Conservation (phyloP, 2,797 vertebrate genomes). For the Typhlichthys subterraneus region DNA sequence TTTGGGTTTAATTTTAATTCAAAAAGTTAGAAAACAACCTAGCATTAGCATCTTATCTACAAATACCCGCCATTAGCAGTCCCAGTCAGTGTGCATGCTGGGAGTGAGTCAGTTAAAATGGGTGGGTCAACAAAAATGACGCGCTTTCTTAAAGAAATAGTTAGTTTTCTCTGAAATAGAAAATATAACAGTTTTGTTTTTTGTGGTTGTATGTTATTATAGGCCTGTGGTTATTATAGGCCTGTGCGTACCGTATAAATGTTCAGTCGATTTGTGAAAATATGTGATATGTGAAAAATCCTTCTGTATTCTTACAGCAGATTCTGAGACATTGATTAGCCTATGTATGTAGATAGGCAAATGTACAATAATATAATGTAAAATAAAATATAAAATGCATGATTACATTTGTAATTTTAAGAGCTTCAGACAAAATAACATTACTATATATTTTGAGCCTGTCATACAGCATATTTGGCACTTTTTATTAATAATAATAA, state of each 20-base stretch:
- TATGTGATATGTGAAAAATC: too few species aligned
- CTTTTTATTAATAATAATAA: neutral
- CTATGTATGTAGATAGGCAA: neutral
- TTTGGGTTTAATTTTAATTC: neutral
- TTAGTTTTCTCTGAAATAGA: neutral
- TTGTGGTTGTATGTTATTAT: too few species aligned
- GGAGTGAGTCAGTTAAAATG: slow-evolving; percentile 50
- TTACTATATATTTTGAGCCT: too few species aligned
- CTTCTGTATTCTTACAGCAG: too few species aligned
- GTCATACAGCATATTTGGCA: too few species aligned
- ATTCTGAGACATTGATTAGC: neutral
- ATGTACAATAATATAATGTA: neutral
- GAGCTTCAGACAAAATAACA: too few species aligned
- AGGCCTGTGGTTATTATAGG: too few species aligned
- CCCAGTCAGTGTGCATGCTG: slow-evolving; percentile 66
- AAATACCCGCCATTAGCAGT: slow-evolving; percentile 77
- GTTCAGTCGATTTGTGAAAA: too few species aligned
- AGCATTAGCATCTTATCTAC: slow-evolving; percentile 35
- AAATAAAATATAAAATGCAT: neutral
- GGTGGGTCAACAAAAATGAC: slow-evolving; percentile 28
- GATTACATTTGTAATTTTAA: too few species aligned
- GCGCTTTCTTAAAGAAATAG: slow-evolving; percentile 61
- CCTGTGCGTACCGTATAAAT: too few species aligned
- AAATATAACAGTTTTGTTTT: neutral
- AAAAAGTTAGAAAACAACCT: slow-evolving; percentile 1